phyloP scores from a whole-genome alignment of 1,140 invertebrate genomes.

The Heliconius himera region DNA sequence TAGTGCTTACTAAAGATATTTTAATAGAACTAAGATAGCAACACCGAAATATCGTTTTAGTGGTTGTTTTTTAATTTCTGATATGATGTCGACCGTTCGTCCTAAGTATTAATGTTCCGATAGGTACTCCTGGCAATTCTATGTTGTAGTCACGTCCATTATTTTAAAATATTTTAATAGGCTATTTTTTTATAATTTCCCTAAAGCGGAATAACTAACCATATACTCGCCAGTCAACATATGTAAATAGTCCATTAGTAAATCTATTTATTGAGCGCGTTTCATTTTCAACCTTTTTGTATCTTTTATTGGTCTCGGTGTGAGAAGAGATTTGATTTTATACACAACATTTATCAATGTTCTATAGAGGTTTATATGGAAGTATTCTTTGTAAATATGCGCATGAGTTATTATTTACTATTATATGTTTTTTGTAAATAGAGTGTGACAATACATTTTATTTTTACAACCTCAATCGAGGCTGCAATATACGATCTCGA shows the following conservation, averaged over 20 bases:
- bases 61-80: not conserved
- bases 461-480: conserved; percentile 36
- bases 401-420: conserved; percentile 49
- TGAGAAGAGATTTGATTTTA: not conserved
- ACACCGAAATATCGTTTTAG: not conserved
- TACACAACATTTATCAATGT: not conserved
- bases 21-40: not conserved
- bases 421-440: conserved; percentile 54
- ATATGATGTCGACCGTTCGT: not conserved
- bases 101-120: conserved; percentile 3
- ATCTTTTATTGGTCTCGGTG: conserved; percentile 52
- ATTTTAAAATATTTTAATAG: conserved; percentile 22
- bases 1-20: not conserved
- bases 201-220: conserved; percentile 7
- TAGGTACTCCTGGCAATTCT: not conserved
- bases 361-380: conserved; percentile 32
- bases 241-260: conserved; percentile 58
- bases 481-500: conserved; percentile 71
- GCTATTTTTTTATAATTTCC: conserved; percentile 19
- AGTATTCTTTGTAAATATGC: conserved; percentile 50
- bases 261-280: conserved; percentile 49
- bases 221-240: conserved; percentile 29
- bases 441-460: conserved; percentile 39
- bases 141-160: conserved; percentile 29
- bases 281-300: conserved; percentile 53